phyloP scores from a whole-genome alignment of 2,797 vertebrate genomes.

The Thaleichthys pacificus region DNA sequence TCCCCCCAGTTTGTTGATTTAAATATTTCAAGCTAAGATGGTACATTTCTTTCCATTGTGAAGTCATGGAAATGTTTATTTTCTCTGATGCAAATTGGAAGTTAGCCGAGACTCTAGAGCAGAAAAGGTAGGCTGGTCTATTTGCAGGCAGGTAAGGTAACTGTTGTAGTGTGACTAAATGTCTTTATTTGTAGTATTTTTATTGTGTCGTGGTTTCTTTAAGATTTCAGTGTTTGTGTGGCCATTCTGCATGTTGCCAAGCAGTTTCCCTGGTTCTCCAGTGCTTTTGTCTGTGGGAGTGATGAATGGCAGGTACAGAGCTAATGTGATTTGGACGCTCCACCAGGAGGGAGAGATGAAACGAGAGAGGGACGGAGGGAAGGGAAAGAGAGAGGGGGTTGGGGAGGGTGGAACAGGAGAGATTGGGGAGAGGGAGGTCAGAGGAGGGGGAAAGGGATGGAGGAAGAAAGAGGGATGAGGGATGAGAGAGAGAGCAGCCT shows the following conservation, averaged over 20 bases:
- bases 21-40: slow-evolving; percentile 66
- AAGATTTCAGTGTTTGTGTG: slow-evolving; percentile 48
- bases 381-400: too few relatives aligned
- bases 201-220: slow-evolving; percentile 43
- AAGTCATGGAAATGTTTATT: slow-evolving; percentile 46
- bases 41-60: slow-evolving; percentile 38
- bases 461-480: too few relatives aligned
- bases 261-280: slow-evolving; percentile 65
- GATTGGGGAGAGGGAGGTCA: background rate
- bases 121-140: background rate
- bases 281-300: slow-evolving; percentile 75
- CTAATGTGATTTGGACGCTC: slow-evolving; percentile 81
- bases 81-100: slow-evolving; percentile 37
- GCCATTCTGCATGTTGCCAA: slow-evolving; percentile 67
- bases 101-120: slow-evolving; percentile 13
- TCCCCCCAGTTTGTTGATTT: slow-evolving; percentile 53
- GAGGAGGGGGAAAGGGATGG: too few relatives aligned
- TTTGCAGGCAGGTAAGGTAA: background rate
- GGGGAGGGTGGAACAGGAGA: background rate
- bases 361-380: background rate
- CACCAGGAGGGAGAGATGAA: slow-evolving; percentile 41
- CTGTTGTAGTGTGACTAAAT: background rate
- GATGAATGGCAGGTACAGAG: slow-evolving; percentile 73
- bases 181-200: slow-evolving; percentile 12
- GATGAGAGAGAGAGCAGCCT: too few relatives aligned